Evolutionary conservation across 2,888 invertebrate genomes (phyloP).

Genomic region (Ametastegia equiseti): DNA sequence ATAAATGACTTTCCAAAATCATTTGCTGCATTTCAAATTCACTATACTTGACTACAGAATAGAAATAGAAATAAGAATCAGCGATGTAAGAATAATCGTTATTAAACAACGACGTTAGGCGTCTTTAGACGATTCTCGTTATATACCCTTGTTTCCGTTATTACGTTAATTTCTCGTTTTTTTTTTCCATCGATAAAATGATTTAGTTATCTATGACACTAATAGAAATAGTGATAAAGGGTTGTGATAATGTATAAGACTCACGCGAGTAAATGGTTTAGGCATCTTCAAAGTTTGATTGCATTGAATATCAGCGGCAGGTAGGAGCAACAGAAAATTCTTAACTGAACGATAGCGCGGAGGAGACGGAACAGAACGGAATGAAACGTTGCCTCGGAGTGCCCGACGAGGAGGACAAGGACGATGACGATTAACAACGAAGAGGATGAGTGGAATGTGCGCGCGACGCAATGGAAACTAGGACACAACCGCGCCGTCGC

Average conservation of each 20-base stretch:
- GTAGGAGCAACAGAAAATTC: conserved; percentile 35
- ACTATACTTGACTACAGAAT: neutral
- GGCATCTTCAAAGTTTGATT: conserved; percentile 41
- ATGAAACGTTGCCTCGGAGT: conserved; percentile 59
- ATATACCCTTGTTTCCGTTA: neutral
- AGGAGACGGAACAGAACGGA: conserved; percentile 52
- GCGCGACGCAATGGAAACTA: conserved; percentile 66
- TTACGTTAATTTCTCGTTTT: neutral
- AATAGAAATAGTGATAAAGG: conserved; percentile 2
- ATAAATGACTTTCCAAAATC: neutral
- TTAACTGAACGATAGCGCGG: conserved; percentile 36
- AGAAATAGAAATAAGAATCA: neutral
- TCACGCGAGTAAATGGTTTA: conserved; percentile 41
- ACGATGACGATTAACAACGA: conserved; percentile 53
- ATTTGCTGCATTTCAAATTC: neutral
- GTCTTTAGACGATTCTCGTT: neutral
- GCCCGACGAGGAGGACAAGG: conserved; percentile 56
- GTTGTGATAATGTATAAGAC: conserved; percentile 31
- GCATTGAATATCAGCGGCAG: conserved; percentile 42
- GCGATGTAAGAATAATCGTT: neutral
- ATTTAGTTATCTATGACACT: neutral
- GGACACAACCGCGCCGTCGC: conserved; percentile 60
- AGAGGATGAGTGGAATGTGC: conserved; percentile 64
- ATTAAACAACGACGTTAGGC: neutral
- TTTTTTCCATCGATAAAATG: neutral